Evolutionary conservation across 2,113 vertebrate genomes (phyloP), one percentile per base, ranked within the genome.

Genomic region (Naja naja): DNA sequence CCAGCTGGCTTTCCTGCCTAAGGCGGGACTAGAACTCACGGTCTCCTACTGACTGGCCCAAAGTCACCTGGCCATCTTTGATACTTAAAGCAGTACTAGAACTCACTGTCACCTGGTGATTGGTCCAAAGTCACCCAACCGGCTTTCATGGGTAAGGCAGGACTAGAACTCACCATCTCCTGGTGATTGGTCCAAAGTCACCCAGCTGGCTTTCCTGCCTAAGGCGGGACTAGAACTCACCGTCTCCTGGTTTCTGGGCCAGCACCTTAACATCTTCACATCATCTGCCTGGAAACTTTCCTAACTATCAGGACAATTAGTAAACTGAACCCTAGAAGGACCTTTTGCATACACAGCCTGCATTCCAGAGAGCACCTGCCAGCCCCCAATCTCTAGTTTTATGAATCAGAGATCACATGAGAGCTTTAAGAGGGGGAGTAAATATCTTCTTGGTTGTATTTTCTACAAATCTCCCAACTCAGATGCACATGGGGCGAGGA

Each of bases 1-100:
- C 18, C 22, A 8, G 6, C 2, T 0, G 0, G 0, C 6, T 56
- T 56, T 56, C 5, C 0, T 25, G 22, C 0, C 0, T 23, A 25
- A 56, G 2, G 0, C 0, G 0, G 6, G 55, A 23, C 6, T 56
- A 56, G 55, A 56, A 56, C 6, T 56, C 55, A 25, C 55, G 1
- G 2, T 23, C 55, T 25, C 55, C 55, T 56, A 1, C 5, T 55
- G 54, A 2, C 22, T 55, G 54, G 1, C 5, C 5, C 54, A 55
- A 18, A 55, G 20, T 55, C 54, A 55, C 54, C 5, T 5, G 22
- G 1, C 5, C 0, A 0, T 0, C 18, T 55, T 22, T 55, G 20
- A 5, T 55, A 5, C 0, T 0, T 55, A 16, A 55, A 1, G 5
- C 0, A 0, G 20, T 20, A 55, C 20, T 55, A 22, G 54, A 55